Base-by-base conservation (phyloP, 2,113 vertebrate genomes). In the Thalassoma bifasciatum region DNA sequence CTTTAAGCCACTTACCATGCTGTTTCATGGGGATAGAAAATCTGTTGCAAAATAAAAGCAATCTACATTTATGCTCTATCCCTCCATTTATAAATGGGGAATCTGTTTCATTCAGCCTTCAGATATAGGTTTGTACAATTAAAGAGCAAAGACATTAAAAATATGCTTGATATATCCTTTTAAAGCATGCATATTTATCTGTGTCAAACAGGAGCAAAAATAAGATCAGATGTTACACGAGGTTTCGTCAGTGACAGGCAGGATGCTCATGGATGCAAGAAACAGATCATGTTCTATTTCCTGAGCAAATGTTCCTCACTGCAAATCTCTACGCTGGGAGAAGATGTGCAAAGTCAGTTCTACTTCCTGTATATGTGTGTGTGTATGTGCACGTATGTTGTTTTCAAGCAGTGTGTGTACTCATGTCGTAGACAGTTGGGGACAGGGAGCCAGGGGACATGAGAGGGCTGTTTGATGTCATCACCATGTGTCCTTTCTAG, bases 401-500 rank as follows among this genome's bases (percentile, higher is more conserved):
- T 60, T 69, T 74, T 53, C 11, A 34, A 62, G 65, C 5, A 38
- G 59, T n/a, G 4, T 72, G 42, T 37, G n/a, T 54, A 51, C 51
- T 24, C 71, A 22, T 71, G 50, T 72, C 46, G 53, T 52, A 68
- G 51, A 40, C 46, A 8, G 60, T 16, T 72, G 51, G 58, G 62
- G 67, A 81, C 65, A 77, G 9, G 61, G 37, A 67, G 75, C 66
- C 77, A 30, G 61, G 78, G 83, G 85, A 81, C 83, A 82, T 26
- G 51, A 83, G 74, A 68, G 72, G 79, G 69, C 81, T 63, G 63
- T 84, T 84, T 86, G 79, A 84, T 81, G 81, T 84, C 85, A 81
- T 84, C 72, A 61, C 70, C 57, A 46, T 38, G 71, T 77, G 76
- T 85, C 87, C 74, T 86, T 82, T 83, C 72, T 53, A 61, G 66